phyloP scores from a whole-genome alignment of 1,140 invertebrate species.

The Diploscapter pachys region DNA sequence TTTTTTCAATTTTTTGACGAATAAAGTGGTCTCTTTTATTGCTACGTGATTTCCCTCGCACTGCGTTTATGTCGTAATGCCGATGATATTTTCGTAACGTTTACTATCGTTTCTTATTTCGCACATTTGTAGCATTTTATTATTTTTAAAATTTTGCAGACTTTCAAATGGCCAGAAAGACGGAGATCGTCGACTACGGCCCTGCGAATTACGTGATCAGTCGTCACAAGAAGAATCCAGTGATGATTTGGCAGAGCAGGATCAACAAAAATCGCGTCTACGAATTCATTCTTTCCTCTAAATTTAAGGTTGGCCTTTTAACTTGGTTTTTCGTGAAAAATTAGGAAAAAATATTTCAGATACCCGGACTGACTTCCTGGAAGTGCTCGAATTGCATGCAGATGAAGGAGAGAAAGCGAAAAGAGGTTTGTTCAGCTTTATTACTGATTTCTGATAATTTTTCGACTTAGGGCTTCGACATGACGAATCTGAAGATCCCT shows the following conservation, averaged over 20 bases:
- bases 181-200: conserved; percentile 10
- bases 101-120: no score
- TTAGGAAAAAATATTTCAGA: conserved; percentile 7
- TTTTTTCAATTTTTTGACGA: no score
- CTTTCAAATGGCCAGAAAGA: no score
- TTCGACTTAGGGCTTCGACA: neutral
- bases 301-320: conserved; percentile 5
- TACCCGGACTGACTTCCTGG: conserved; percentile 22
- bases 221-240: conserved; percentile 25
- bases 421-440: conserved; percentile 3
- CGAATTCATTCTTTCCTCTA: conserved; percentile 19
- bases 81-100: no score
- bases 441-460: neutral
- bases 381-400: conserved; percentile 19
- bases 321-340: neutral
- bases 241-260: conserved; percentile 16
- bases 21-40: no score
- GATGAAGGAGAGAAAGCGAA: conserved; percentile 19
- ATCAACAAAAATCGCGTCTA: conserved; percentile 16
- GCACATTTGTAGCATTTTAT: no score
- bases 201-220: conserved; percentile 14
- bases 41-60: no score
- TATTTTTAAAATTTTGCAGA: no score
- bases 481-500: conserved; percentile 17
- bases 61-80: no score